These are phyloP conservation scores for Pelobates fuscus DNA, from an alignment of 2,113 vertebrate species.

Conservation along the genomic window DNA sequence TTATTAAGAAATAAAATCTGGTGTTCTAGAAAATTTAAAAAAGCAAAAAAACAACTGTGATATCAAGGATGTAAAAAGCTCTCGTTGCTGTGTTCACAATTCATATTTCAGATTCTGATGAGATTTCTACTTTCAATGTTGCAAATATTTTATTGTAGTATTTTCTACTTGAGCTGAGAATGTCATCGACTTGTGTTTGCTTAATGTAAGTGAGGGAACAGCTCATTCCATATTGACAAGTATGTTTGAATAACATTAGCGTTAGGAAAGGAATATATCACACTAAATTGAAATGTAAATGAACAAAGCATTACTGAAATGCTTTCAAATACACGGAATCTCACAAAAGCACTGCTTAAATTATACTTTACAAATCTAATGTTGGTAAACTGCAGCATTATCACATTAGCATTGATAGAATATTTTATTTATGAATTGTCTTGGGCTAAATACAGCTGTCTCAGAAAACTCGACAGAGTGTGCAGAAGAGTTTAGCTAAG, in stretches of 20 bases:
- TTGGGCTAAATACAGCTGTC: constrained; percentile 1
- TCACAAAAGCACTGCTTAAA: constrained; percentile 23
- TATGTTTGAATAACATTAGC: constrained; percentile 9
- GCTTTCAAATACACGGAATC: constrained; percentile 7
- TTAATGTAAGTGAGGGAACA: background rate
- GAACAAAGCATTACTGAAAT: constrained; percentile 5
- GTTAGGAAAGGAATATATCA: constrained; percentile 21
- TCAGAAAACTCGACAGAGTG: background rate
- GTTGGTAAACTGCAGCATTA: constrained; percentile 34
- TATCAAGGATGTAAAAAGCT: no score
- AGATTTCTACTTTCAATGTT: no score
- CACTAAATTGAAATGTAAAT: constrained; percentile 41
- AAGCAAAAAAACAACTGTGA: no score
- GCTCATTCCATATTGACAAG: constrained; percentile 12
- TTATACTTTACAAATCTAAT: constrained; percentile 32
- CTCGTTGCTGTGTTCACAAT: no score
- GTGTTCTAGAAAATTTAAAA: no score
- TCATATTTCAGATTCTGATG: no score
- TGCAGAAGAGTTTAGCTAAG: no score
- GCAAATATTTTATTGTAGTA: background rate
- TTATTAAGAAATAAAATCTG: no score
- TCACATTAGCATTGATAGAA: constrained; percentile 27
- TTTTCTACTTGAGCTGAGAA: background rate
- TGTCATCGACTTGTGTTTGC: no score
- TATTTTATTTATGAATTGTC: constrained; percentile 25